Percentiles rank a stretch among this genome's conserved stretches.
Evolutionary conservation across 2,888 invertebrate species (phyloP).

Genomic region (Drosophila kuntzei): DNA sequence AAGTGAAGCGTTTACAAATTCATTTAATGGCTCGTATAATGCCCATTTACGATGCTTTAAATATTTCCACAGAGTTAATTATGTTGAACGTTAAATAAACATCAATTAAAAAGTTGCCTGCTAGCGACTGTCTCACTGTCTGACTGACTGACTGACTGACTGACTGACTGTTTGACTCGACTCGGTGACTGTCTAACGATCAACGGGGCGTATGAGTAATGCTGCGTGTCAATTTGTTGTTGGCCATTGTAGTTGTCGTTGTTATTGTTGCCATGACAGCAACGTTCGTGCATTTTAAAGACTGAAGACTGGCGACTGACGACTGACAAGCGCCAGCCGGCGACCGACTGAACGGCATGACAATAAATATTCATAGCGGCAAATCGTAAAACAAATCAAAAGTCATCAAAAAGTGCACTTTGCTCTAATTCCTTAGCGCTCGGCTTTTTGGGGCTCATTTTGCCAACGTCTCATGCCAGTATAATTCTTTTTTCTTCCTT

Average conservation of each 20-base stretch:
- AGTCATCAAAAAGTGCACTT: constrained; percentile 80
- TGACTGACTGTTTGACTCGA: not conserved
- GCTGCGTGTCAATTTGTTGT: constrained; percentile 60
- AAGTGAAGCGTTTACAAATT: constrained; percentile 80
- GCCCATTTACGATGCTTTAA: constrained; percentile 77
- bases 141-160: not conserved
- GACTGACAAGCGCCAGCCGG: constrained; percentile 29
- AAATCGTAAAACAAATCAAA: constrained; percentile 80
- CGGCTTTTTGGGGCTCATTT: constrained; percentile 11
- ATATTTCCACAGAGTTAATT: constrained; percentile 80
- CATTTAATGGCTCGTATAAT: constrained; percentile 79
- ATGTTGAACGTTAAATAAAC: constrained; percentile 80
- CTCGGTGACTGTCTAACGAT: constrained; percentile 4
- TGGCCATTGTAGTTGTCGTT: constrained; percentile 24
- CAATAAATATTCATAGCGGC: constrained; percentile 80
- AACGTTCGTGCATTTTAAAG: constrained; percentile 78
- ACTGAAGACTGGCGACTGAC: constrained; percentile 38
- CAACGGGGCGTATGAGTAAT: constrained; percentile 60
- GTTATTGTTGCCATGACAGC: constrained; percentile 60
- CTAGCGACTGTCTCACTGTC: not conserved
- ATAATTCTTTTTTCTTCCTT: constrained; percentile 19
- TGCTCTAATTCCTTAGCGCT: constrained; percentile 69
- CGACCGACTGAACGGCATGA: constrained; percentile 63
- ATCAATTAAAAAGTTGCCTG: constrained; percentile 76
- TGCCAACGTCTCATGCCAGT: constrained; percentile 34